Percentiles rank a stretch among this genome's conserved stretches.
Evolutionary conservation across 2,113 vertebrate genomes (phyloP).

Genomic region (Sander vitreus): DNA sequence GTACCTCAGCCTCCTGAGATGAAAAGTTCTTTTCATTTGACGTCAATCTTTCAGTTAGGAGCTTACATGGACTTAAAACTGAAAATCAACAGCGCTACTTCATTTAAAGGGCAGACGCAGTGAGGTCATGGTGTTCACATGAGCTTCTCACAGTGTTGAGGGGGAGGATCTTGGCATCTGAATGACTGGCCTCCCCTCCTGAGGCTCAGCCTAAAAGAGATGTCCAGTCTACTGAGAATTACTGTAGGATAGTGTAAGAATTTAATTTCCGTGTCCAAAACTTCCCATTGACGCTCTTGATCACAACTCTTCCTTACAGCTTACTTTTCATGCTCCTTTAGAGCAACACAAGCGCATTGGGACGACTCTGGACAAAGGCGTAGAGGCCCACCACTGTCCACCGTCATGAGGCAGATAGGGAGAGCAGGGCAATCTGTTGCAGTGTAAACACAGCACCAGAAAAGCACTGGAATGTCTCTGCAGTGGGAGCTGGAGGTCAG

Average conservation of each 20-base stretch:
- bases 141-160: constrained; percentile 53
- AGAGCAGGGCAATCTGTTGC: constrained; percentile 70
- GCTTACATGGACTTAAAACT: constrained; percentile 32
- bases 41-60: constrained; percentile 12
- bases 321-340: constrained; percentile 1
- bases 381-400: constrained; percentile 36
- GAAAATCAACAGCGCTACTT: constrained; percentile 66
- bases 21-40: constrained; percentile 41
- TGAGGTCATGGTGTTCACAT: constrained; percentile 78
- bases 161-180: constrained; percentile 72
- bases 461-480: constrained; percentile 85
- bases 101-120: constrained; percentile 52
- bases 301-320: background rate
- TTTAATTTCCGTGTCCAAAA: background rate
- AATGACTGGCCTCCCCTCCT: constrained; percentile 38
- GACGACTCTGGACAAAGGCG: constrained; percentile 4
- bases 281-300: background rate
- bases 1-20: background rate
- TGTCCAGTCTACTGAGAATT: constrained; percentile 9
- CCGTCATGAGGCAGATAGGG: constrained; percentile 47
- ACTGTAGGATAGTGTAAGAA: background rate
- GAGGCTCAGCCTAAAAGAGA: constrained; percentile 36
- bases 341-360: background rate
- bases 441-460: constrained; percentile 83
- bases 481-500: constrained; percentile 85